A percentile compares a stretch with the other conserved stretches of the same genome.
Evolutionary conservation across 2,888 invertebrate species (phyloP).

Genomic region (Baccha elongata): DNA sequence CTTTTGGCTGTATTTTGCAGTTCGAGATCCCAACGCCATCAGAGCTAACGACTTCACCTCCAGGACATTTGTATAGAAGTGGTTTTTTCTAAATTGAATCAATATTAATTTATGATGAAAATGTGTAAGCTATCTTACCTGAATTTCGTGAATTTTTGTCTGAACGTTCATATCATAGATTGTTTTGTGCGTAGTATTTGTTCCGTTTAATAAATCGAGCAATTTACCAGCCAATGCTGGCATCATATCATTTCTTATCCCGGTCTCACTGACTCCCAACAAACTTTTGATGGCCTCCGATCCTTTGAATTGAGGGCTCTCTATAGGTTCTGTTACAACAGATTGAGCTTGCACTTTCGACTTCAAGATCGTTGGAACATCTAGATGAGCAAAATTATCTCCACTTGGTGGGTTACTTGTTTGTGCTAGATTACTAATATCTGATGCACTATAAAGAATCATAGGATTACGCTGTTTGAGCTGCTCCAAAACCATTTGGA

Average conservation of each 20-base stretch:
- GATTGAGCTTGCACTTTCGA: neutral
- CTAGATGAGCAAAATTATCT: neutral
- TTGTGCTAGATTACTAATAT: conserved; percentile 74
- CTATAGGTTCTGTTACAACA: conserved; percentile 6
- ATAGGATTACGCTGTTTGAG: conserved; percentile 62
- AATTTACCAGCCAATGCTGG: conserved; percentile 75
- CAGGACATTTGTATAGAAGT: conserved; percentile 76
- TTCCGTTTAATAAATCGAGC: conserved; percentile 74
- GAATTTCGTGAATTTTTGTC: conserved; percentile 76
- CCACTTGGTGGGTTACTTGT: neutral
- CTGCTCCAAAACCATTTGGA: conserved; percentile 66
- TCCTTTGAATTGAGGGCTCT: conserved; percentile 10
- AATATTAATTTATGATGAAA: neutral
- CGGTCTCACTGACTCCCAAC: conserved; percentile 65
- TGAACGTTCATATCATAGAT: conserved; percentile 77
- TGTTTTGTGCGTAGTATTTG: conserved; percentile 75
- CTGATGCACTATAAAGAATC: conserved; percentile 46
- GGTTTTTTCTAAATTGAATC: conserved; percentile 75
- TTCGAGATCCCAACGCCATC: conserved; percentile 77
- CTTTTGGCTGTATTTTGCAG: conserved; percentile 75
- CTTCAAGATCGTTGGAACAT: conserved; percentile 52
- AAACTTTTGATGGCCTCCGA: conserved; percentile 66
- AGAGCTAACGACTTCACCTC: conserved; percentile 76
- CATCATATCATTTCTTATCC: conserved; percentile 75
- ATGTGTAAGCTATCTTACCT: conserved; percentile 74